Evolutionary conservation across 2,888 invertebrate species (phyloP).

Genomic region (Anoplius nigerrimus): DNA sequence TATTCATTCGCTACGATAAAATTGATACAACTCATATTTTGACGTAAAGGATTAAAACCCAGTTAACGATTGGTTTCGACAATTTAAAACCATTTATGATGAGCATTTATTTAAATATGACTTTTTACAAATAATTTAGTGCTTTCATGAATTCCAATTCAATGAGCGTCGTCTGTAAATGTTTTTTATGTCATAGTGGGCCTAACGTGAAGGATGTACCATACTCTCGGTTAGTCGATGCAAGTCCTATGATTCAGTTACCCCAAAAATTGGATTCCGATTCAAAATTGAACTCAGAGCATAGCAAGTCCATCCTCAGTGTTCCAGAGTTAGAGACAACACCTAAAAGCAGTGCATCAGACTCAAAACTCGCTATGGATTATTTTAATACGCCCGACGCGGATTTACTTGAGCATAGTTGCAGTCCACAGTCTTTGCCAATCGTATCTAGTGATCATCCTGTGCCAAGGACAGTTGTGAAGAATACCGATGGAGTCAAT

Average conservation of each 20-base stretch:
- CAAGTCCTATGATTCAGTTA: constrained; percentile 76
- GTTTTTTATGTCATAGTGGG: constrained; percentile 50
- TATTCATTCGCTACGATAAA: too few species aligned
- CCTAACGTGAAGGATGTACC: constrained; percentile 83
- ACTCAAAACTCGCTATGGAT: constrained; percentile 89
- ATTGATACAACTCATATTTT: too few species aligned
- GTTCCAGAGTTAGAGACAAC: constrained; percentile 76
- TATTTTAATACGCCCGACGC: constrained; percentile 77
- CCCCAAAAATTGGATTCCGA: constrained; percentile 84
- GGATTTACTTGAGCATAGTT: constrained; percentile 63
- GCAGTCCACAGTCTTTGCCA: constrained; percentile 66
- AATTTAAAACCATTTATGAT: too few species aligned
- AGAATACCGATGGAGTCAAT: constrained; percentile 76
- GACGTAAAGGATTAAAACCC: too few species aligned
- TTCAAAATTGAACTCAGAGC: constrained; percentile 81
- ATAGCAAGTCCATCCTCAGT: constrained; percentile 74
- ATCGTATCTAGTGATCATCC: constrained; percentile 61
- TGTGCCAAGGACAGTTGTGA: constrained; percentile 74
- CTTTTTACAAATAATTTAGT: too few species aligned
- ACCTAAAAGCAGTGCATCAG: constrained; percentile 91
- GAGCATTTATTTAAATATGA: too few species aligned
- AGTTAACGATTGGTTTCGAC: too few species aligned
- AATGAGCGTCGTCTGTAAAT: neutral
- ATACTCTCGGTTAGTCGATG: constrained; percentile 86
- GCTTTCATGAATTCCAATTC: neutral